Conservation (phyloP, 2,888 invertebrate genomes). For the Himalopsyche anomala region DNA sequence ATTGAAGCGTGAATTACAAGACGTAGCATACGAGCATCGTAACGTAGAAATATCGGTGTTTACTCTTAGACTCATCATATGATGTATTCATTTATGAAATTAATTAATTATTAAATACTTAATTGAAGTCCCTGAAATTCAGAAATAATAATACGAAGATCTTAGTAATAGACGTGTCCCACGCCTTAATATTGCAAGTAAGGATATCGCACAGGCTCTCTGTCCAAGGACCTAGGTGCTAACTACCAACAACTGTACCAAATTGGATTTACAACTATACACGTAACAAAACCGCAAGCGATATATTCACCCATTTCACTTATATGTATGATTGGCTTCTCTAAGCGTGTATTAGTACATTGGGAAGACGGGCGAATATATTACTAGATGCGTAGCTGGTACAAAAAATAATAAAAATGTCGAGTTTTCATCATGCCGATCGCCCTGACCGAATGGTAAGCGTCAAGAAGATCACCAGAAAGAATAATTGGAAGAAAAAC, state of each 20-base stretch:
- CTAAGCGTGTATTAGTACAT: no score
- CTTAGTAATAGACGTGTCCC: slow-evolving; percentile 56
- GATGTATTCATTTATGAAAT: no score
- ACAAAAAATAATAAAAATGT: no score
- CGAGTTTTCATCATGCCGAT: no score
- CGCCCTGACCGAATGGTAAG: no score
- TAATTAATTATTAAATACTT: neutral
- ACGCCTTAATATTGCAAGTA: slow-evolving; percentile 53
- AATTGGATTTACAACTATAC: slow-evolving; percentile 55
- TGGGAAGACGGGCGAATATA: no score
- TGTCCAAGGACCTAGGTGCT: slow-evolving; percentile 49
- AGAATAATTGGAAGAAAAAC: no score
- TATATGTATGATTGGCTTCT: neutral
- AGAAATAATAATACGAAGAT: slow-evolving; percentile 41
- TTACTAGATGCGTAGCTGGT: no score
- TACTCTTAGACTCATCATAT: neutral
- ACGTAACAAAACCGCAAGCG: slow-evolving; percentile 51
- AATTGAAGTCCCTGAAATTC: neutral
- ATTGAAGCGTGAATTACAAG: no score
- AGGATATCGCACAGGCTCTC: slow-evolving; percentile 9
- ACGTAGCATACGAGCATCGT: no score
- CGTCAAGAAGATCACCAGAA: no score
- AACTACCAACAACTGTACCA: slow-evolving; percentile 48
- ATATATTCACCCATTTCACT: slow-evolving; percentile 49
- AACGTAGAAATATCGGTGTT: no score